phyloP scores from a whole-genome alignment of 2,113 vertebrate species.

The Aspiorhynchus laticeps region DNA sequence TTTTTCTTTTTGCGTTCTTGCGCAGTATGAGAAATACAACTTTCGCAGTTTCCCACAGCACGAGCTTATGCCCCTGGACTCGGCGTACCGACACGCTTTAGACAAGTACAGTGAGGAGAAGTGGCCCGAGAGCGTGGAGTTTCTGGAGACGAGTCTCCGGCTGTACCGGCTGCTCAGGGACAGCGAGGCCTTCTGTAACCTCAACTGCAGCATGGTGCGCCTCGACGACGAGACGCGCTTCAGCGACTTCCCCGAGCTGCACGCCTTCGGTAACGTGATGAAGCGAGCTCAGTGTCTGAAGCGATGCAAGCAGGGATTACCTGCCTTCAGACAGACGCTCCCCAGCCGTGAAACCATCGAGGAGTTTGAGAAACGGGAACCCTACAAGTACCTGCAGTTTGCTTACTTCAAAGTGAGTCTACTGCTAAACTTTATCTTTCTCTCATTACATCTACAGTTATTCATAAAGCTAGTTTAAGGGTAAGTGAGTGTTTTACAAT shows the following conservation, averaged over 20 bases:
- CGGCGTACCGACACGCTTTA: slow-evolving; percentile 91
- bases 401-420: slow-evolving; percentile 93
- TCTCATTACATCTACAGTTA: neutral
- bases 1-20: slow-evolving; percentile 19
- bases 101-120: slow-evolving; percentile 92
- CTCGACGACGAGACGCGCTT: slow-evolving; percentile 72
- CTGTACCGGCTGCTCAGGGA: slow-evolving; percentile 89
- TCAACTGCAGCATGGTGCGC: slow-evolving; percentile 87
- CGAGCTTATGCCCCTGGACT: slow-evolving; percentile 95
- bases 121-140: slow-evolving; percentile 90
- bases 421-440: neutral
- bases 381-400: slow-evolving; percentile 93
- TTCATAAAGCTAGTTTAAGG: neutral
- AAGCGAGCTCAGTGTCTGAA: slow-evolving; percentile 89
- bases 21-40: slow-evolving; percentile 93
- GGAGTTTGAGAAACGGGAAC: slow-evolving; percentile 88
- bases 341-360: slow-evolving; percentile 87
- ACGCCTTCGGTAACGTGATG: slow-evolving; percentile 84
- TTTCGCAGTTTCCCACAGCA: slow-evolving; percentile 93
- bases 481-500: neutral
- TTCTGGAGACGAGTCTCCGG: slow-evolving; percentile 90
- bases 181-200: slow-evolving; percentile 97
- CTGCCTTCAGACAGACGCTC: slow-evolving; percentile 93
- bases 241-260: slow-evolving; percentile 80
- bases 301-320: slow-evolving; percentile 94